phyloP scores from a whole-genome alignment of 1,140 invertebrate genomes.

The Ips typographus region DNA sequence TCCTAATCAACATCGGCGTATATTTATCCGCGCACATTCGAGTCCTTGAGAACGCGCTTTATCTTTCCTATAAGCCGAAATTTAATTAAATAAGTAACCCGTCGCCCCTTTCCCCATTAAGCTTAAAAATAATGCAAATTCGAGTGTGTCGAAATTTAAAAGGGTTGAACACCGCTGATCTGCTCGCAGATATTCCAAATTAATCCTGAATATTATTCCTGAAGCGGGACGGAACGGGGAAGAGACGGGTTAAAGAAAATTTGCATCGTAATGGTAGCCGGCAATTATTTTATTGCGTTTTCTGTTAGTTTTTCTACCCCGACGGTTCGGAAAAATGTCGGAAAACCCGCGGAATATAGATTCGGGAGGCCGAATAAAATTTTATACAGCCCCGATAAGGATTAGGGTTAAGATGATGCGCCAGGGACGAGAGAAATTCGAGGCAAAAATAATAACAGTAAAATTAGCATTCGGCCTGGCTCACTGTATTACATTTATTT shows the following conservation, averaged over 20 bases:
- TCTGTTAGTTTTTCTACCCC: constrained; percentile 6
- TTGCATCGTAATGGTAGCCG: constrained; percentile 49
- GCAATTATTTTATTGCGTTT: constrained; percentile 46
- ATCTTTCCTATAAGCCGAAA: constrained; percentile 28
- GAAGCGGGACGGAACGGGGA: constrained; percentile 25
- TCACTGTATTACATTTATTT: constrained; percentile 34
- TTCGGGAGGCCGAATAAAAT: constrained; percentile 19
- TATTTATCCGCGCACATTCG: too few species aligned
- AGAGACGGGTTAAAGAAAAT: constrained; percentile 48
- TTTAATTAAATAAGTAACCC: constrained; percentile 36
- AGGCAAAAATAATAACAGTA: constrained; percentile 35
- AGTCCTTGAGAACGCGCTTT: constrained; percentile 14
- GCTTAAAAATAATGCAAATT: constrained; percentile 35
- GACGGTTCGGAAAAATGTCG: neutral
- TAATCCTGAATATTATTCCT: constrained; percentile 50
- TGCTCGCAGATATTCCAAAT: constrained; percentile 47
- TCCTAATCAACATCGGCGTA: too few species aligned
- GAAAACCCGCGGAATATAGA: constrained; percentile 14
- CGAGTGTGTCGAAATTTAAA: constrained; percentile 40
- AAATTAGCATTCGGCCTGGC: constrained; percentile 35
- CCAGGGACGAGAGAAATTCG: constrained; percentile 25
- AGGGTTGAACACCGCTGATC: constrained; percentile 47
- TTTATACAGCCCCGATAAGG: constrained; percentile 29
- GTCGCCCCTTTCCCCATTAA: constrained; percentile 19
- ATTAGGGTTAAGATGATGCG: constrained; percentile 35